Evolutionary conservation across 2,797 vertebrate genomes (phyloP).

Genomic region (Manis javanica): DNA sequence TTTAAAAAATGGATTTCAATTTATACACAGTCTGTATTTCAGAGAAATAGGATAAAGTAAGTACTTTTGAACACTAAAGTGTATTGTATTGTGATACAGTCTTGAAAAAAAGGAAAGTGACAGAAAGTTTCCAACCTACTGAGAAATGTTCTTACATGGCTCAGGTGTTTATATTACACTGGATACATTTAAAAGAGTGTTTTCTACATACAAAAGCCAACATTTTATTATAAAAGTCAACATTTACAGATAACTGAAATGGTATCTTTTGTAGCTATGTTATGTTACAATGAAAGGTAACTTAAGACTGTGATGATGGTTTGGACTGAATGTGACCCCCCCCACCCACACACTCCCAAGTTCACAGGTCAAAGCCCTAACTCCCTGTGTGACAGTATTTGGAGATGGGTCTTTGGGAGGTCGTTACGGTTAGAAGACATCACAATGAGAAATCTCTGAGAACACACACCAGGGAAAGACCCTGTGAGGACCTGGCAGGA

Average conservation of each 20-base stretch:
- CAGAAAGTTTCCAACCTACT: not conserved
- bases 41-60: not conserved
- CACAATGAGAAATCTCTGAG: not conserved
- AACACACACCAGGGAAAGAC: too few species aligned
- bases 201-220: not conserved
- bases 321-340: not conserved
- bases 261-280: not conserved
- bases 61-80: not conserved
- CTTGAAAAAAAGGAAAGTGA: not conserved
- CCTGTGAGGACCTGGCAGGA: accelerated
- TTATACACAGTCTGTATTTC: not conserved
- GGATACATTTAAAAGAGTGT: not conserved
- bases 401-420: not conserved
- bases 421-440: not conserved
- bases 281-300: not conserved
- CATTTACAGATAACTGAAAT: not conserved
- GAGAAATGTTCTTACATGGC: not conserved
- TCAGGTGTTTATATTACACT: not conserved
- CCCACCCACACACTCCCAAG: not conserved
- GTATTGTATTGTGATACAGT: not conserved
- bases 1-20: not conserved
- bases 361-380: not conserved
- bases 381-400: not conserved
- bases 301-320: not conserved
- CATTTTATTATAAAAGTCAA: not conserved